These are phyloP conservation scores for Trinectes maculatus DNA, from an alignment of 2,113 vertebrate species.

Conservation along the genomic window DNA sequence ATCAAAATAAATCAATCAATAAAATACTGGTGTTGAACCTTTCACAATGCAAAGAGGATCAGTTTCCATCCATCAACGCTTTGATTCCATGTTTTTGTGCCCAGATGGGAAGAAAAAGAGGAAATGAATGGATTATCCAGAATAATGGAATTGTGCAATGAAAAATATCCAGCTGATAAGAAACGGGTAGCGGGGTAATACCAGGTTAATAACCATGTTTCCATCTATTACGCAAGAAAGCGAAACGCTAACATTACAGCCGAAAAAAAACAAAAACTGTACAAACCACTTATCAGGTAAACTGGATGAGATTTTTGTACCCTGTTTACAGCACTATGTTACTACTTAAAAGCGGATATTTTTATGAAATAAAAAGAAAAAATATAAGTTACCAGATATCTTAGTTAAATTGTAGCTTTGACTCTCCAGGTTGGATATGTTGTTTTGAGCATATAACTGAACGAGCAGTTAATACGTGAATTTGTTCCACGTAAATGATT, in stretches of 20 bases:
- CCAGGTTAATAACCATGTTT: too few relatives aligned
- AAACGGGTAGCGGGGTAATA: too few relatives aligned
- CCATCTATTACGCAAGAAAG: too few relatives aligned
- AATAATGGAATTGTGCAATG: constrained; percentile 22
- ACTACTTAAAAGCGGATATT: constrained; percentile 9
- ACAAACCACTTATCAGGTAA: constrained; percentile 55
- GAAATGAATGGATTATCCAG: neutral
- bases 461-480: neutral
- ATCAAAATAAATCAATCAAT: constrained; percentile 12
- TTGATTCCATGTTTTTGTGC: constrained; percentile 9
- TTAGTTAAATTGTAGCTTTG: neutral
- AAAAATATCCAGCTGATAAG: too few relatives aligned
- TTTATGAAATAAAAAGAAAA: too few relatives aligned
- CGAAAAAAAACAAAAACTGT: too few relatives aligned
- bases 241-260: too few relatives aligned
- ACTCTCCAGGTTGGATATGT: neutral
- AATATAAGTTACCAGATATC: too few relatives aligned
- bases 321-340: constrained; percentile 20
- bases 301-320: constrained; percentile 36
- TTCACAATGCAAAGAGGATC: neutral
- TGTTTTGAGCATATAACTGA: constrained; percentile 4
- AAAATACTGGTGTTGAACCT: constrained; percentile 2
- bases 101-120: constrained; percentile 11
- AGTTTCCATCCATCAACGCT: neutral
- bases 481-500: constrained; percentile 38